Conservation (phyloP, 2,113 vertebrate species). For the Sphaerodactylus townsendi region DNA sequence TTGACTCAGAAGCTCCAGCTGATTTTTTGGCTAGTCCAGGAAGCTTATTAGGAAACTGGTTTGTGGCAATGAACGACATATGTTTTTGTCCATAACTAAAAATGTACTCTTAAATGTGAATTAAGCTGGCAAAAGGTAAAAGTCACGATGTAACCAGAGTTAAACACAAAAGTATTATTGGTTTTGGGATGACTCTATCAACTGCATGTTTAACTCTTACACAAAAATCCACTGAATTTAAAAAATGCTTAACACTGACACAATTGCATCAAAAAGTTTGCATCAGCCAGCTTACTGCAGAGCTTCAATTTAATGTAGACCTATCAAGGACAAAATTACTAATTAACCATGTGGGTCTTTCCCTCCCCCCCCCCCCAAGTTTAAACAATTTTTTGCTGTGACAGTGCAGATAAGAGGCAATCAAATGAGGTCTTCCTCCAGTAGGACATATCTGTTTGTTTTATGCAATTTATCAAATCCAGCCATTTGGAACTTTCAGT, state of each 20-base stretch:
- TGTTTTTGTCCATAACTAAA: neutral
- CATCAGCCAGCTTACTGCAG: neutral
- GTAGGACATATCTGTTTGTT: conserved; percentile 53
- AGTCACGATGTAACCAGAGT: neutral
- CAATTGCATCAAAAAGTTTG: neutral
- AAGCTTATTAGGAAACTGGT: too few species aligned
- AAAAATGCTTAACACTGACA: neutral
- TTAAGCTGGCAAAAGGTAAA: neutral
- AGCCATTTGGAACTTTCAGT: conserved; percentile 50
- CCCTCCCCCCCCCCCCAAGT: neutral
- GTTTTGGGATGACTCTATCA: neutral
- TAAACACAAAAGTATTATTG: neutral
- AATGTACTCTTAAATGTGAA: neutral
- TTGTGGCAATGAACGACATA: too few species aligned
- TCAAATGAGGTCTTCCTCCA: conserved; percentile 36
- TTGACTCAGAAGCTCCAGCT: too few species aligned
- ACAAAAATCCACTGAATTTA: neutral
- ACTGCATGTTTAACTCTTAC: neutral
- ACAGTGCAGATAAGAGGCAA: conserved; percentile 44
- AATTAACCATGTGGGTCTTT: conserved; percentile 2
- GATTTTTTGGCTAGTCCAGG: too few species aligned
- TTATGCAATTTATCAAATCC: conserved; percentile 63
- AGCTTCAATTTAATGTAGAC: neutral
- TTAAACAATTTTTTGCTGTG: conserved; percentile 44
- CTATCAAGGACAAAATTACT: conserved; percentile 30